Base-by-base conservation (phyloP, 2,113 vertebrate species). In the Bostrychus sinensis region DNA sequence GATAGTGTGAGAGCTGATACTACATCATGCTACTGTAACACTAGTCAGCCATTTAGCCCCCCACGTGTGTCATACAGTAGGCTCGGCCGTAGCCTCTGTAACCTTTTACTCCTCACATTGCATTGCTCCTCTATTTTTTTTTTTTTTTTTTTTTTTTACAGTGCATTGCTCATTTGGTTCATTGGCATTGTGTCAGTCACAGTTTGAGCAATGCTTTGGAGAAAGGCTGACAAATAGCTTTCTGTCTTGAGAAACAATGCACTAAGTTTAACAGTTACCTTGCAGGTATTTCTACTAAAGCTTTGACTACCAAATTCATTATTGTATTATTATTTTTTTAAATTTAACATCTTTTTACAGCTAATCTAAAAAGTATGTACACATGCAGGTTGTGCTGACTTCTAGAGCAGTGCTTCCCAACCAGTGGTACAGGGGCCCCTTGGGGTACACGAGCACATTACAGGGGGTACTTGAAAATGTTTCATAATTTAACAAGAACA, bases 1-100 rank as follows among this genome's bases (percentile, higher is more conserved):
- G 67, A 85, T 80, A 72, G 56, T 22, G 25, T 22, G 71, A 67
- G 53, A 76, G 71, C 1, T 64, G 82, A 85, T 83, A 81, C 57
- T 36, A 61, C 77, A 39, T 48, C 48, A 38, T 63, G 74, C 81
- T 72, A 53, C 75, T 72, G 85, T 83, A 80, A 84, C 77, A 30
- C 68, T 57, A 84, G 78, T 71, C 69, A 2, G 42, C 77, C 63
- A 60, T 69, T 82, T 41, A 68, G 59, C 57, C 59, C 30, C 42
- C 50, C 34, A 38, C 80, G 63, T 42, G 25, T 70, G 57, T 61
- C 68, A 70, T 61, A 71, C 64, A 56, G 64, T 43, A 55, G 13
- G 57, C 22, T 1, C 12, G 1, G 14, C 59, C 56, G 38, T 60
- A 32, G 38, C 54, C 51, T 60, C 55, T 12, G 13, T 61, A 53